Percentiles rank a stretch among this genome's conserved stretches.
phyloP scores from a whole-genome alignment of 1,140 invertebrate species.

The Calephelis virginiensis region DNA sequence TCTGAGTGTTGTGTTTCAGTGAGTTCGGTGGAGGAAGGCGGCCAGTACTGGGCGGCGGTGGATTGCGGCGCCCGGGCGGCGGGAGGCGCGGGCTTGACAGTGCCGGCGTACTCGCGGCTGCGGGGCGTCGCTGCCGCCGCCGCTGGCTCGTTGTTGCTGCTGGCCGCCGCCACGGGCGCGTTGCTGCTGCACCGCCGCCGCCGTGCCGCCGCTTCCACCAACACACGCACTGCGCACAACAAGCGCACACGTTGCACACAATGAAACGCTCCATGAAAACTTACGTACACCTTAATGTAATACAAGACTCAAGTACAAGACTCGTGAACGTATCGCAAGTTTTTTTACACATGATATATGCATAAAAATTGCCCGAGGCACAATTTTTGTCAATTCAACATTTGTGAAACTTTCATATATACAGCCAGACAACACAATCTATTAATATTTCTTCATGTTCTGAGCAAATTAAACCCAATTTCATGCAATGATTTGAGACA shows the following conservation, averaged over 20 bases:
- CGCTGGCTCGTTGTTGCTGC: slow-evolving; percentile 50
- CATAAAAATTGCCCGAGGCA: too few species aligned
- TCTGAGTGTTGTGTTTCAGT: slow-evolving; percentile 33
- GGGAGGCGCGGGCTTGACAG: slow-evolving; percentile 41
- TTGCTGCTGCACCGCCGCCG: slow-evolving; percentile 41
- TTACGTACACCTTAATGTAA: too few species aligned
- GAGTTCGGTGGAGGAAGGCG: slow-evolving; percentile 50
- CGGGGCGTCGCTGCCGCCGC: slow-evolving; percentile 50
- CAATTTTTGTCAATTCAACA: too few species aligned
- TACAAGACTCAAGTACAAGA: too few species aligned
- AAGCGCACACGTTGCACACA: slow-evolving; percentile 42
- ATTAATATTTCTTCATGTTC: too few species aligned
- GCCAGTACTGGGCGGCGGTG: slow-evolving; percentile 53
- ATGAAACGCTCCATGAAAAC: not conserved
- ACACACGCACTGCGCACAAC: slow-evolving; percentile 32
- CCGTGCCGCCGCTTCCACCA: slow-evolving; percentile 28
- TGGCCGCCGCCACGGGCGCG: slow-evolving; percentile 42
- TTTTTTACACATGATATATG: too few species aligned
- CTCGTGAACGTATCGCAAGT: too few species aligned
- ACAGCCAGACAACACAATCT: too few species aligned
- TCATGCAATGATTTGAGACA: too few species aligned
- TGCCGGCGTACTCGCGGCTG: slow-evolving; percentile 54
- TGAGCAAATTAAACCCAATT: too few species aligned
- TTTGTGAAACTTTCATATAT: too few species aligned
- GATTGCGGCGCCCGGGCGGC: slow-evolving; percentile 43